Evolutionary conservation across 2,888 invertebrate genomes (phyloP), one percentile per base, ranked within the genome.

Genomic region (Lithophane ornitopus): DNA sequence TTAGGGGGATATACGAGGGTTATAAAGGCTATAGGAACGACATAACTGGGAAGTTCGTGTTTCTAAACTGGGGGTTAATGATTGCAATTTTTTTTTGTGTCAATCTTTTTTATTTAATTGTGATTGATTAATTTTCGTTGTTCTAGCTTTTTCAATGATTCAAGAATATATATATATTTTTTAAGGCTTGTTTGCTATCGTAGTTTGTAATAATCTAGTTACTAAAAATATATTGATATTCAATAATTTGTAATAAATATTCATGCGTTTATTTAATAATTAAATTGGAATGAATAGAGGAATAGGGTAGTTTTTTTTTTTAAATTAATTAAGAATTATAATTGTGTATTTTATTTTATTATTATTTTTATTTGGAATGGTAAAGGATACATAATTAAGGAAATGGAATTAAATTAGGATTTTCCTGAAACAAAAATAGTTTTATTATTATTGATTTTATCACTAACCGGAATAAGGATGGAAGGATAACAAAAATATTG

Each of bases 381-480:
- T 76, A 68, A 3, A 81, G 88, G 87, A 88, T 82, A 71, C 72
- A 70, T 54, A 62, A 52, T 49, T 26, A 65, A 68, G 68, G 97
- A 97, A 78, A 67, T 72, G 81, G 78, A 66, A 14, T 11, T 44
- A 22, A 26, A 44, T n/a, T 22, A 46, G 76, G 74, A 52, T 65
- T 80, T 73, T 74, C 85, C 88, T 88, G 87, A 46, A 88, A 88
- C 81, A 88, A 82, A 87, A 76, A 83, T 8, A 28, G 0, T 52
- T 62, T 39, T 16, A 61, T 59, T 14, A 19, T 54, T 41, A 44
- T 9, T 46, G 4, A 8, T 1, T 39, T 61, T 46, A 62, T 26
- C 12, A 34, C 28, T 3, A 78, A 0, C 9, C 39, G 46, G 66
- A 78, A 73, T 49, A 39, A 52, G 61, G 76, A 61, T 8, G 7